Base-by-base conservation (phyloP, 1,140 invertebrate species). In the Apis dorsata region DNA sequence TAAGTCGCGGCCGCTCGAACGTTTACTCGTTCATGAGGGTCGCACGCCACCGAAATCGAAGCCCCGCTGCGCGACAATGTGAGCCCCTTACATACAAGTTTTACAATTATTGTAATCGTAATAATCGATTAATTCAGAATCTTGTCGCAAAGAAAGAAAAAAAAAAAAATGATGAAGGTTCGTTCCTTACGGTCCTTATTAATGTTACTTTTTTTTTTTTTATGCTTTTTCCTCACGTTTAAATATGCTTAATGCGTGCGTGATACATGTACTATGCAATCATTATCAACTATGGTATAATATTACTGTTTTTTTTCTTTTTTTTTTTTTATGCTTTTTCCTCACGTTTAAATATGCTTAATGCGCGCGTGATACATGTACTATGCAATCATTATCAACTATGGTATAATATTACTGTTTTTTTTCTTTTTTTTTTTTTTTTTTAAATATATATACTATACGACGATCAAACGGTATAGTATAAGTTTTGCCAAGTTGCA, bases 1-100 rank as follows among this genome's bases (percentile, higher is more conserved):
- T 94, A 87, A 91, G 88, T 90, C 91, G 89, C 91, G 90, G 89
- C 81, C 86, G 53, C 83, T 84, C 75, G 63, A 72, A 77, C 75
- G 76, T 70, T 34, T 4, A 3, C 69, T 59, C 59, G 72, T 63
- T 63, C 69, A 70, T 24, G 24, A 73, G 60, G 57, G 83, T 89
- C 88, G 85, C 89, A 86, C 81, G 87, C 86, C 90, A 81, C 85
- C 83, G 83, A 81, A 79, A 86, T 90, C 90, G 88, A 88, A 87
- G 90, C 85, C 90, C 90, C 90, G 88, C 90, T 60, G 68, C 88
- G 89, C 89, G 85, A 90, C 81, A 79, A 62, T 83, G 21, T 74
- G 15, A 34, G 65, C 76, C 17, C 70, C 63, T 5, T 78, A 59
- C 19, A 24, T 62, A 74, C 57, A 15, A 51, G 44, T 83, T 69